Evolutionary conservation across 1,140 invertebrate genomes (phyloP).

Genomic region (Brachionus rotundiformis): DNA sequence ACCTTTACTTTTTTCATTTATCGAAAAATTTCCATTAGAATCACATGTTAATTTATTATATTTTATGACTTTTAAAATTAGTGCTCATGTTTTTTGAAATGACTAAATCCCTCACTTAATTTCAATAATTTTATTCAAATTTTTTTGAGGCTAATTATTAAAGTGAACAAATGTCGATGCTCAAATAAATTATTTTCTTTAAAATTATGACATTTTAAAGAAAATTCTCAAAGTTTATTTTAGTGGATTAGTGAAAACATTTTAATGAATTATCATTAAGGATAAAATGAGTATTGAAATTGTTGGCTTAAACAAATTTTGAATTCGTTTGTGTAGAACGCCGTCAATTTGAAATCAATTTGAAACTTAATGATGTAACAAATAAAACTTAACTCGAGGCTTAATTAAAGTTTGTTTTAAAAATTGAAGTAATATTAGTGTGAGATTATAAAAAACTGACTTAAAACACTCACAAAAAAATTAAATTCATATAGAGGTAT

Average conservation of each 20-base stretch:
- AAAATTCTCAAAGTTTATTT: neutral
- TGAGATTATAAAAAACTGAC: neutral
- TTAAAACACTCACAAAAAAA: too few relatives aligned
- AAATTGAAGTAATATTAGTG: neutral
- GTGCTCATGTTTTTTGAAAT: neutral
- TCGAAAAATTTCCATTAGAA: neutral
- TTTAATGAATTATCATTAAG: neutral
- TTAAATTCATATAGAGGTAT: too few relatives aligned
- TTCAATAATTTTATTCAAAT: neutral
- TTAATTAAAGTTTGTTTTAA: neutral
- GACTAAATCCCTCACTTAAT: neutral
- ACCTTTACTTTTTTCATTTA: slow-evolving; percentile 4
- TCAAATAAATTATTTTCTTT: neutral
- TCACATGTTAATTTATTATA: neutral
- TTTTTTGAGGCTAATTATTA: too few relatives aligned
- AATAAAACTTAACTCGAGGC: neutral
- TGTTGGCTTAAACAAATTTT: neutral
- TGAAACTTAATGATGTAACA: too few relatives aligned
- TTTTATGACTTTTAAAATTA: neutral
- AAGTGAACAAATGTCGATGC: neutral
- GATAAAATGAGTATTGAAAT: neutral
- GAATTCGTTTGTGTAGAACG: too few relatives aligned
- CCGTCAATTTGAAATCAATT: too few relatives aligned
- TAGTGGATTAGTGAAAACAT: neutral
- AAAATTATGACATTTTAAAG: neutral